Percentiles rank a stretch among this genome's conserved stretches.
Conservation (phyloP, 2,113 vertebrate genomes). For the Trachemys scripta region DNA sequence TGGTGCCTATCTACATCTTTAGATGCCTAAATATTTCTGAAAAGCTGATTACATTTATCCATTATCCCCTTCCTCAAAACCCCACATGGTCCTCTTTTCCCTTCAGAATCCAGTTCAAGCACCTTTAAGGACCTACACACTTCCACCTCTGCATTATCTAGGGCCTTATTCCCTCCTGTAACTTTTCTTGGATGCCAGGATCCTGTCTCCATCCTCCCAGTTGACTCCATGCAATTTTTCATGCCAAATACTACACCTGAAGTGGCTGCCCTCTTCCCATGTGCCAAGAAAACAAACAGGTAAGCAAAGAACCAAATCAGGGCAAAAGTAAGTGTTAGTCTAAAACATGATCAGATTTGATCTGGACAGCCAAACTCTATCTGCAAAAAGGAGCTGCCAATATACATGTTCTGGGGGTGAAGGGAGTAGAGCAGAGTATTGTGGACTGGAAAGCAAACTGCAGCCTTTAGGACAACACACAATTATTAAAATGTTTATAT, state of each 20-base stretch:
- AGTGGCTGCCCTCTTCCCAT: neutral
- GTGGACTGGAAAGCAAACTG: neutral
- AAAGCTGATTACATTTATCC: neutral
- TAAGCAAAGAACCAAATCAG: neutral
- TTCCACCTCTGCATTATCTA: neutral
- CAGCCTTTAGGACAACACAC: neutral
- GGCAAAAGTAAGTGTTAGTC: accelerated
- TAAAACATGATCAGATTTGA: neutral
- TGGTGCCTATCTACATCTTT: neutral
- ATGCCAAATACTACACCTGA: accelerated
- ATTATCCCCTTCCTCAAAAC: neutral
- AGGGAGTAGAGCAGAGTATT: neutral
- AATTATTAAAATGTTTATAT: neutral
- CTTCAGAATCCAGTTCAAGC: neutral
- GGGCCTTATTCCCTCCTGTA: neutral
- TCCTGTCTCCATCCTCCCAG: neutral
- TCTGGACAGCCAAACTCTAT: neutral
- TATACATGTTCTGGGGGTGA: neutral
- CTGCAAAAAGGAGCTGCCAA: neutral
- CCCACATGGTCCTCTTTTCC: neutral
- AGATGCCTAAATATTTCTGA: neutral
- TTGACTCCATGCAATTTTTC: neutral
- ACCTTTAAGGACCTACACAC: neutral
- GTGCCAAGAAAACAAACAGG: neutral
- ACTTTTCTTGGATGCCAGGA: neutral